Base-by-base conservation (phyloP, 2,888 invertebrate species). In the Oegoconia quadripuncta region DNA sequence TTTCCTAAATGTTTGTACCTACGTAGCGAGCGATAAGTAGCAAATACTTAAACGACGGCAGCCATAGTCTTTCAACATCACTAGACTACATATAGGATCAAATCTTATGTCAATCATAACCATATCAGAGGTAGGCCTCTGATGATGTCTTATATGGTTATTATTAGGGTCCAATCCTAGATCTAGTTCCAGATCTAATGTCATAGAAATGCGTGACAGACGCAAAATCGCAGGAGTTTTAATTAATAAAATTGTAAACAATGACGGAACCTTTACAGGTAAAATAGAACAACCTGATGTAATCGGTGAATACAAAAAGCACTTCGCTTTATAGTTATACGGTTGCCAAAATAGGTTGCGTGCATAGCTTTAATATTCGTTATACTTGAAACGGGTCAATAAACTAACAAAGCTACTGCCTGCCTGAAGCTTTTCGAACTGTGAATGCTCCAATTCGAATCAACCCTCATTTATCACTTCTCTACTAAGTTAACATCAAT, bases 331-430 rank as follows among this genome's bases (percentile, higher is more conserved):
- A 41, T 41, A 37, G 16, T 35, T n/a, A 28, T 42, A 36, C 8
- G 28, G 47, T 49, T 52, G 52, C 48, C 45, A 41, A 57, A 54
- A 58, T 52, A 48, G 47, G 48, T 64, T 57, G 64, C 60, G 62
- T 64, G 61, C 50, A 41, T 43, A 48, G 47, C 46, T 51, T 44
- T 48, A 49, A 54, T 54, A 47, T 50, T 41, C 42, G 51, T 44
- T 44, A 47, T 43, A 37, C 16, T 23, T 22, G 28, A 41, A 40
- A 34, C 44, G 50, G 63, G 57, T 62, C 55, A 62, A 59, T 57
- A 62, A 48, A 55, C 55, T 42, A 46, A n/a, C n/a, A n/a, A 20
- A 36, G 15, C 3, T 28, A 15, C 5, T 8, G n/a, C 34, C 16
- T 18, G 8, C n/a, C 5, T 14, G 9, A 12, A 3, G 20, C 13